phyloP scores from a whole-genome alignment of 1,140 invertebrate species.

The Meloidogyne floridensis region DNA sequence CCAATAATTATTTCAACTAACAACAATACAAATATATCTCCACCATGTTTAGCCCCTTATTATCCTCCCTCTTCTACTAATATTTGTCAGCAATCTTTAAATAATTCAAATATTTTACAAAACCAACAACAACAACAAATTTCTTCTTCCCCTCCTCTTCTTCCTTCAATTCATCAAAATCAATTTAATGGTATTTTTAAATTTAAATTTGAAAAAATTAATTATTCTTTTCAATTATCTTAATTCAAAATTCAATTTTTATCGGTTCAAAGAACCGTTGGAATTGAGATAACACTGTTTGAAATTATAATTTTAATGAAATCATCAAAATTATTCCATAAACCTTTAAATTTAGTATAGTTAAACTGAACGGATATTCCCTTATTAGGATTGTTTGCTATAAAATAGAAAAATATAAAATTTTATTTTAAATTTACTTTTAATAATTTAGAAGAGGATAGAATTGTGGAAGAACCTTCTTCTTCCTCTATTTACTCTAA shows the following conservation, averaged over 20 bases:
- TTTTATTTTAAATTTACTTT: neutral
- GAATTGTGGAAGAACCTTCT: neutral
- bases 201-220: neutral
- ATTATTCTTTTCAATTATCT: too few species aligned
- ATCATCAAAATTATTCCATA: too few species aligned
- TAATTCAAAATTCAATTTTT: too few species aligned
- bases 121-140: neutral
- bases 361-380: too few species aligned
- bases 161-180: conserved; percentile 1
- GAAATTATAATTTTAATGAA: too few species aligned
- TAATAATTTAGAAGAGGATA: neutral
- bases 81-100: neutral
- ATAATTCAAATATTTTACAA: neutral
- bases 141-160: neutral
- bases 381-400: too few species aligned
- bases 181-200: neutral
- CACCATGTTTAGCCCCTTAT: neutral
- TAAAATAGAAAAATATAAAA: too few species aligned
- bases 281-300: too few species aligned
- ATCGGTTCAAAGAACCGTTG: too few species aligned
- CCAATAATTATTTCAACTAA: neutral
- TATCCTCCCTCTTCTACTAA: neutral
- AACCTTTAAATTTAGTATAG: too few species aligned
- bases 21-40: neutral
- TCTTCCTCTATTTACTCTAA: neutral